Conservation (phyloP, 2,797 vertebrate genomes). For the Potorous gilbertii region DNA sequence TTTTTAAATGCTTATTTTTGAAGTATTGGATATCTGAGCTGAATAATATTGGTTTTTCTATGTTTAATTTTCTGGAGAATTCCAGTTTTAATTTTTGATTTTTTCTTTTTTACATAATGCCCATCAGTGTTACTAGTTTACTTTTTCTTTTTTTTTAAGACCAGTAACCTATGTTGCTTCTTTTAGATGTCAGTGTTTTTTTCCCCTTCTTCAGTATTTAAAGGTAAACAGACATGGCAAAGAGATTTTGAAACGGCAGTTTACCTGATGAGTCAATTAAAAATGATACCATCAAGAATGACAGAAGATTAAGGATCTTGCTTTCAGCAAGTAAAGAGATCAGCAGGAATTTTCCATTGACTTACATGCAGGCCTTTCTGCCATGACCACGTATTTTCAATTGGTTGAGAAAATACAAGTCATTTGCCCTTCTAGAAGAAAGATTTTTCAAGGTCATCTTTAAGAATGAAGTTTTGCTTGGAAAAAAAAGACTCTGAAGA, state of each 20-base stretch:
- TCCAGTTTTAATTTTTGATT: constrained; percentile 41
- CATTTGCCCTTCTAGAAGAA: too few relatives aligned
- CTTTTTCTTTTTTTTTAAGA: constrained; percentile 11
- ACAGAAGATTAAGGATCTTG: background rate
- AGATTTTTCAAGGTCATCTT: background rate
- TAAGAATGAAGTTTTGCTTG: background rate
- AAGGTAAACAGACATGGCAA: background rate
- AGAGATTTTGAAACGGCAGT: background rate
- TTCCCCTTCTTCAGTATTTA: background rate
- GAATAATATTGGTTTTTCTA: background rate
- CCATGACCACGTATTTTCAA: background rate
- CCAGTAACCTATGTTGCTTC: background rate
- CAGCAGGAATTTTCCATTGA: background rate
- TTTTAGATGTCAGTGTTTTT: background rate
- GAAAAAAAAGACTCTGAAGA: background rate
- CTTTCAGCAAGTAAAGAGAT: background rate
- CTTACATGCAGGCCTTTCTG: background rate
- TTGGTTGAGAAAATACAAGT: background rate
- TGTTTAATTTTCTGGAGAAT: constrained; percentile 28
- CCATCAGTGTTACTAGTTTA: background rate
- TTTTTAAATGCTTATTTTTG: background rate
- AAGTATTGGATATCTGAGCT: constrained; percentile 34
- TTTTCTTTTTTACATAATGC: constrained; percentile 32
- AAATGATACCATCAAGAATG: too few relatives aligned
- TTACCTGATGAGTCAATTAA: background rate